Evolutionary conservation across 2,113 vertebrate species (phyloP), one percentile per base, ranked within the genome.

Genomic region (Ameiurus melas): DNA sequence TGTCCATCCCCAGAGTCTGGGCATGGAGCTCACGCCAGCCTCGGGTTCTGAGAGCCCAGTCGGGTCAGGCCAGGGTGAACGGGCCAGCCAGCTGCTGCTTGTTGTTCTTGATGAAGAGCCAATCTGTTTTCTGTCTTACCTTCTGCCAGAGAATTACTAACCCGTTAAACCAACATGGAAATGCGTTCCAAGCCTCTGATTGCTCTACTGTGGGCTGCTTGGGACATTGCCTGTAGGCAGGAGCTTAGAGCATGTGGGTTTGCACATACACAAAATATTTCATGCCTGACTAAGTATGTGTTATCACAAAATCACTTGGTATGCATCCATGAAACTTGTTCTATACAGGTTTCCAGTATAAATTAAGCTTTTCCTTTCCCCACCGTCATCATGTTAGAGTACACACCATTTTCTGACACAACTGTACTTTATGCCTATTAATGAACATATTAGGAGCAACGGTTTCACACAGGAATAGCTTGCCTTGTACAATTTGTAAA

Each of bases 121-220:
- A 97, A 97, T 98, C 97, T 99, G 97, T 92, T 97, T 96, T 92
- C 94, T 95, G 95, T 97, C 95, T 95, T 88, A 90, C 93, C 87
- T 78, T 60, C 83, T 95, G 95, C 95, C 95, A 97, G 93, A 95
- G 96, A 97, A 98, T 97, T 96, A 96, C 96, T 96, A 94, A 96
- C 95, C 96, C 95, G 97, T 97, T 97, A 97, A 94, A 93, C 94
- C 93, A 96, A 95, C 96, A 96, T 94, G 94, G 94, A 96, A 95
- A 94, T 92, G 92, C 83, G 64, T 86, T 94, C 92, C 92, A 93
- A 91, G 92, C 93, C 92, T 89, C 91, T 93, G 92, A 93, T 94
- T 93, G 92, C 92, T 92, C 87, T 80, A 83, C 91, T 89, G 87
- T 93, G 94, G 89, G 92, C 93, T 83, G 85, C 85, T 90, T 79